Base-by-base conservation (phyloP, 2,888 invertebrate genomes). In the Ctenicera cuprea region DNA sequence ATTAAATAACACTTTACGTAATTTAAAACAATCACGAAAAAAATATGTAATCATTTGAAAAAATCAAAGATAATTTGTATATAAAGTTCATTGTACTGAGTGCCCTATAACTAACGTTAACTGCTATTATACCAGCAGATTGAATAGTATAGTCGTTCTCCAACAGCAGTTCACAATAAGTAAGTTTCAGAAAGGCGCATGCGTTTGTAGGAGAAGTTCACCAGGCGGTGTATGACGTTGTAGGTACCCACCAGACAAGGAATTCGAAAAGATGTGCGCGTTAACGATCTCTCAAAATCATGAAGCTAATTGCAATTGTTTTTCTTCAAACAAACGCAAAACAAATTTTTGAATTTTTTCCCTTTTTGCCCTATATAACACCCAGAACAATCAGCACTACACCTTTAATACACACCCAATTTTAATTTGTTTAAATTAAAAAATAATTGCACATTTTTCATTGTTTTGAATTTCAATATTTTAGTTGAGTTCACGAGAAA, bases 261-360 rank as follows among this genome's bases (percentile, higher is more conserved):
- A 81, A 80, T 82, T 81, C 77, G 76, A 81, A 80, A 26, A 83
- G 82, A 79, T 83, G 80, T 76, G 81, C 68, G 71, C 80, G 81
- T 54, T 48, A 1, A 33, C 33, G 7, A 33, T 9, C 5, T 33
- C 9, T 8, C 7, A 9, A 33, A 33, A 33, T 26, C 68, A n/a
- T n/a, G n/a, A n/a, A n/a, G n/a, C n/a, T n/a, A n/a, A n/a, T n/a
- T n/a, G n/a, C n/a, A n/a, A n/a, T n/a, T n/a, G n/a, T n/a, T n/a
- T n/a, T n/a, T n/a, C n/a, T n/a, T n/a, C n/a, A n/a, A n/a, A n/a
- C n/a, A n/a, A n/a, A n/a, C n/a, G n/a, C n/a, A n/a, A n/a, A n/a
- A n/a, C n/a, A n/a, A n/a, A n/a, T n/a, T n/a, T n/a, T n/a, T n/a
- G n/a, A n/a, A n/a, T n/a, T n/a, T n/a, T n/a, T n/a, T n/a, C n/a